Percentiles rank a stretch among this genome's conserved stretches.
Evolutionary conservation across 37 sponge, comb jelly and placozoan genomes (phyloP).

Genomic region (Amphimedon queenslandica): DNA sequence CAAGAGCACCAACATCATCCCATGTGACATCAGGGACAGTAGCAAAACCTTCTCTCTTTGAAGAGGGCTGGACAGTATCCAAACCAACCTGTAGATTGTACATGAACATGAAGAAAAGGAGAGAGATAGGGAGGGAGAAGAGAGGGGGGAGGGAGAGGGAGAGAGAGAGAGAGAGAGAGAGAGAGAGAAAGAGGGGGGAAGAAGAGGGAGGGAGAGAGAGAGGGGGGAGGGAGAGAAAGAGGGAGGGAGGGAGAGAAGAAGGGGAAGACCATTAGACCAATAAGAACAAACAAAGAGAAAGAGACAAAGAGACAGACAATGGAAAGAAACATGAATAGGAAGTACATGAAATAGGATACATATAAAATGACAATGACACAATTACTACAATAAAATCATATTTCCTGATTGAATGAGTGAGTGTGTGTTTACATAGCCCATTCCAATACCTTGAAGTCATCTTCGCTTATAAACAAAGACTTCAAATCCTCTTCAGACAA

Average conservation of each 20-base stretch:
- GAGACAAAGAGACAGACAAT: no score
- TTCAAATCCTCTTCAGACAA: neutral
- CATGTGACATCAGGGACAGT: slow-evolving; percentile 94
- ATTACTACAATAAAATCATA: no score
- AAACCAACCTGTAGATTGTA: slow-evolving; percentile 60
- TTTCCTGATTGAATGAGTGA: no score
- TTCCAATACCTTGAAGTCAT: neutral
- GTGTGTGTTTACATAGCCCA: neutral
- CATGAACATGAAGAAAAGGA: neutral
- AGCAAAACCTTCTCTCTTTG: slow-evolving; percentile 95
- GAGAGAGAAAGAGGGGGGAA: neutral
- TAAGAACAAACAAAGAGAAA: no score
- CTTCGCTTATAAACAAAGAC: neutral
- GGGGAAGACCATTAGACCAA: no score
- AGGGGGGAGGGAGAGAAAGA: neutral
- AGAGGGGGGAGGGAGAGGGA: slow-evolving; percentile 27
- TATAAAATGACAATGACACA: no score
- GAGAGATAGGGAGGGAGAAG: no score
- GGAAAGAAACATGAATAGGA: no score
- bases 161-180: slow-evolving; percentile 5
- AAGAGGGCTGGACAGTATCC: slow-evolving; percentile 74
- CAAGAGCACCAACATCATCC: slow-evolving; percentile 95
- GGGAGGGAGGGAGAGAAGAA: slow-evolving; percentile 5
- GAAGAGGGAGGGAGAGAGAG: neutral
- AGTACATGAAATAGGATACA: no score